Conservation (phyloP, 2,888 invertebrate genomes). For the Eucera pruinosa region DNA sequence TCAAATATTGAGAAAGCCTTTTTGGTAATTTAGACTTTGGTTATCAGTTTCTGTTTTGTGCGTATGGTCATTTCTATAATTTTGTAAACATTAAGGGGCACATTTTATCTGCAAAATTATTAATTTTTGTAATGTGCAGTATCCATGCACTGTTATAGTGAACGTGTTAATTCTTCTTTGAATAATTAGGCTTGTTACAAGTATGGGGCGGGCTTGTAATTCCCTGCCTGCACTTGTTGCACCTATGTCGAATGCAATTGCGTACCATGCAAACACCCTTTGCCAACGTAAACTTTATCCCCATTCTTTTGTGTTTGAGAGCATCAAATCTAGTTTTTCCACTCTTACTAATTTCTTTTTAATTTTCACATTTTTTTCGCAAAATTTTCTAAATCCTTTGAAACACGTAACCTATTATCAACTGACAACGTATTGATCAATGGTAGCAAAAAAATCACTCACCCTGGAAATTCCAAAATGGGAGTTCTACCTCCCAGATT, state of each 20-base stretch:
- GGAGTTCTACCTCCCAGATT: too few species aligned
- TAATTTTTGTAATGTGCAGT: neutral
- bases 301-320: neutral
- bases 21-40: too few species aligned
- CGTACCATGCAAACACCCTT: conserved; percentile 31
- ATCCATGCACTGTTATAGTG: neutral
- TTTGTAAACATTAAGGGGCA: neutral
- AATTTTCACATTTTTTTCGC: too few species aligned
- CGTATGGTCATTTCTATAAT: too few species aligned
- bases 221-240: conserved; percentile 46
- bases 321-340: neutral
- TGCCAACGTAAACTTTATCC: neutral
- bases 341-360: neutral
- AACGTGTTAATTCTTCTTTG: neutral
- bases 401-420: neutral
- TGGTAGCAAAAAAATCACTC: neutral
- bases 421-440: neutral
- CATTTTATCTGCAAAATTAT: neutral
- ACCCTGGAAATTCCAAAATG: neutral
- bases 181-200: neutral
- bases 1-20: too few species aligned
- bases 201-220: neutral
- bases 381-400: neutral
- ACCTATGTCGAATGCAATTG: conserved; percentile 35
- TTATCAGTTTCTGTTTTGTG: too few species aligned